Conservation (phyloP, 2,888 invertebrate genomes). For the Quadriops clusia region DNA sequence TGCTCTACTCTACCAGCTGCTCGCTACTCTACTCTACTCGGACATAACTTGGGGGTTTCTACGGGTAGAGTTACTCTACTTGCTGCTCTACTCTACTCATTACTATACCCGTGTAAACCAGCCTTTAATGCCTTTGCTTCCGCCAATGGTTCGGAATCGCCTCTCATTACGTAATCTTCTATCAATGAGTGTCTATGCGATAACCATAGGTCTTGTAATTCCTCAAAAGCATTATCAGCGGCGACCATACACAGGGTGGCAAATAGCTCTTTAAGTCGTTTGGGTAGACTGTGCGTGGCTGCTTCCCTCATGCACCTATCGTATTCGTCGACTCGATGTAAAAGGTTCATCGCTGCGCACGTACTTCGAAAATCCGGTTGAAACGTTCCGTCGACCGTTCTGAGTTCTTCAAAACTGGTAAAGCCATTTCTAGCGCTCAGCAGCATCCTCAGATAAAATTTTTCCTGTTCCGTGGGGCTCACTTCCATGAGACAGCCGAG, state of each 20-base stretch:
- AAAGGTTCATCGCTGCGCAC: not conserved
- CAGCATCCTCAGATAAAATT: slow-evolving; percentile 18
- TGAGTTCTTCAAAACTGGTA: too few species aligned
- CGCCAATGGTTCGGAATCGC: not conserved
- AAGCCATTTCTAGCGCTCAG: slow-evolving; percentile 16
- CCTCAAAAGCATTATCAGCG: not conserved
- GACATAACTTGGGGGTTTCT: too few species aligned
- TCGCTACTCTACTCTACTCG: too few species aligned
- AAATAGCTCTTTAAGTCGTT: not conserved
- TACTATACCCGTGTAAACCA: too few species aligned
- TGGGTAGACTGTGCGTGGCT: not conserved
- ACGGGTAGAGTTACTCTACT: too few species aligned
- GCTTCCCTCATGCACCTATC: slow-evolving; percentile 3
- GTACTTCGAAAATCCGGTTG: too few species aligned
- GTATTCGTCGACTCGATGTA: not conserved
- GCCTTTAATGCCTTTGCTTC: not conserved
- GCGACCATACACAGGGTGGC: slow-evolving; percentile 4
- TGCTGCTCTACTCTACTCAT: too few species aligned
- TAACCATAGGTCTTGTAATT: not conserved
- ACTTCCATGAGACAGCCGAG: slow-evolving; percentile 11
- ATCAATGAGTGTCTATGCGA: not conserved
- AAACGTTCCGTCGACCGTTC: too few species aligned
- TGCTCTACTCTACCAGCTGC: too few species aligned
- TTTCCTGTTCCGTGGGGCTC: slow-evolving; percentile 12
- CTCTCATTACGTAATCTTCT: not conserved